phyloP scores from a whole-genome alignment of 2,888 invertebrate species.

The Agrotis segetum region DNA sequence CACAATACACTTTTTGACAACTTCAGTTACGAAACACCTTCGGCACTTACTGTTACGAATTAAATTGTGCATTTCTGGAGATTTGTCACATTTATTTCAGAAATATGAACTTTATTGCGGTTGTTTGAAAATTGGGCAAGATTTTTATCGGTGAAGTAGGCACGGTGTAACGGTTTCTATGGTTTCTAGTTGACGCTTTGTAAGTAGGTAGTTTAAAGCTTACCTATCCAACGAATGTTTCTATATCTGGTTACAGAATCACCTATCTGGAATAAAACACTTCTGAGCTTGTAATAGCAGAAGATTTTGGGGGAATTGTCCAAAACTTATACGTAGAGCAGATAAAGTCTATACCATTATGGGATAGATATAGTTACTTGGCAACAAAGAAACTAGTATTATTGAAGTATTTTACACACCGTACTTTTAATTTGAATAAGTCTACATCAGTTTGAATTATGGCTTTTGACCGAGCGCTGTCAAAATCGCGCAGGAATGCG shows the following conservation, averaged over 20 bases:
- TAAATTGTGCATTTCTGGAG: neutral
- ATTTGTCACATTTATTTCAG: neutral
- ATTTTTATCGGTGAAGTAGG: slow-evolving; percentile 10
- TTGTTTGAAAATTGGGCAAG: neutral
- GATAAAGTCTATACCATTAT: too few relatives aligned
- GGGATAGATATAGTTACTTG: neutral
- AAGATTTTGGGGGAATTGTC: neutral
- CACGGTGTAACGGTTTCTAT: slow-evolving; percentile 38
- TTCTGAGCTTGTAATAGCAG: too few relatives aligned
- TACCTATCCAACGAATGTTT: slow-evolving; percentile 16
- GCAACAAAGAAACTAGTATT: neutral
- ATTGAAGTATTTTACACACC: neutral
- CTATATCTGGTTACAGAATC: neutral
- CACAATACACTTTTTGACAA: neutral
- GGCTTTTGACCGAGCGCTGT: neutral
- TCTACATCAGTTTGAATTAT: slow-evolving; percentile 2
- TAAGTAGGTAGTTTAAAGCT: slow-evolving; percentile 2
- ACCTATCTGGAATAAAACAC: too few relatives aligned
- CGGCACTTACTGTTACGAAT: slow-evolving; percentile 11
- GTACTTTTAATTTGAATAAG: neutral
- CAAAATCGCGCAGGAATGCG: slow-evolving; percentile 18
- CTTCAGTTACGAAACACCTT: slow-evolving; percentile 15
- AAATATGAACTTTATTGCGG: neutral
- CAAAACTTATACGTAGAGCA: too few relatives aligned
- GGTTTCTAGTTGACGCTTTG: slow-evolving; percentile 42